Evolutionary conservation across 2,113 vertebrate species (phyloP).

Genomic region (Muntiacus muntjak): DNA sequence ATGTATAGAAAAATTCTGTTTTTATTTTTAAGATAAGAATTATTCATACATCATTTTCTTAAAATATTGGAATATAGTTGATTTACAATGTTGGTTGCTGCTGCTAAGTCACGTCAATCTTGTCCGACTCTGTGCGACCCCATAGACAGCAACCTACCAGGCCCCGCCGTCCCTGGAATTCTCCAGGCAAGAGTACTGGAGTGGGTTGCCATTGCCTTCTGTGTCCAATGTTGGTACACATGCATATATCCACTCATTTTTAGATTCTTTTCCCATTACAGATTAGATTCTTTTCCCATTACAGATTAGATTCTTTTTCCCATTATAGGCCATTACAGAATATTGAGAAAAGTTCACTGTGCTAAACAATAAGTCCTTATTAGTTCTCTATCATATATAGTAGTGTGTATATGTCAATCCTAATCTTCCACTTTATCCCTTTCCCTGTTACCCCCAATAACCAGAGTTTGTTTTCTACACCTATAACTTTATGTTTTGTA

Average conservation of each 20-base stretch:
- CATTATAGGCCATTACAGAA: not conserved
- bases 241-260: not conserved
- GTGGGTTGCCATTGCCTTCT: no score
- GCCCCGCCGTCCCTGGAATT: no score
- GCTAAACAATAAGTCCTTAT: not conserved
- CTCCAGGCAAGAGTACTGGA: no score
- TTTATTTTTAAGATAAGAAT: not conserved
- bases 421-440: not conserved
- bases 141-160: no score
- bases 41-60: not conserved
- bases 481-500: not conserved
- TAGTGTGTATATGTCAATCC: not conserved
- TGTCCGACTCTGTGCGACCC: no score
- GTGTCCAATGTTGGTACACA: not conserved
- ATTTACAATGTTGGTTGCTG: not conserved
- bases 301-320: not conserved
- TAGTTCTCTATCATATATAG: not conserved
- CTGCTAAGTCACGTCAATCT: no score
- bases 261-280: not conserved
- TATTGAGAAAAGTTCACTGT: not conserved
- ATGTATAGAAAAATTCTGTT: not conserved
- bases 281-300: not conserved
- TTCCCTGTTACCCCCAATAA: not conserved
- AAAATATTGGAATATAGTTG: not conserved
- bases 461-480: not conserved